Conservation (phyloP, 2,797 vertebrate species). For the Apogon talboti region DNA sequence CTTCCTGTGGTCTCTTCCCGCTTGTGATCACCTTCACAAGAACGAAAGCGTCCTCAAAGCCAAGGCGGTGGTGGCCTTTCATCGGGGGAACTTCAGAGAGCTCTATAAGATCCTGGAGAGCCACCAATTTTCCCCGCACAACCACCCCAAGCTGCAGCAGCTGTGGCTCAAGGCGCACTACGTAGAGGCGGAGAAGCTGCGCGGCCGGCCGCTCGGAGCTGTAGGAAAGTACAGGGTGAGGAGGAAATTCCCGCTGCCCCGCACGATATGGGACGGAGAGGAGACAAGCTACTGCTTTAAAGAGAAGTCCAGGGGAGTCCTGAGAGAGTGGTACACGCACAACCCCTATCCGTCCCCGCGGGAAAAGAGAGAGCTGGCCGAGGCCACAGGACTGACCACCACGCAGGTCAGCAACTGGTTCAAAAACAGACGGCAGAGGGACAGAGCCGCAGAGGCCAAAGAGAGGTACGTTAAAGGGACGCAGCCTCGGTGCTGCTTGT, state of each 20-base stretch:
- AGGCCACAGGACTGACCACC: constrained; percentile 88
- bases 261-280: constrained; percentile 95
- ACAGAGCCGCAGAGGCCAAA: constrained; percentile 92
- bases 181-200: constrained; percentile 93
- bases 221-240: constrained; percentile 95
- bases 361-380: constrained; percentile 90
- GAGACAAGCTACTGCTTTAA: constrained; percentile 99
- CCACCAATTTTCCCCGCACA: constrained; percentile 95
- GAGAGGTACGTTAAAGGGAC: constrained; percentile 81
- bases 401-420: constrained; percentile 97
- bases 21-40: constrained; percentile 97
- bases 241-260: constrained; percentile 93
- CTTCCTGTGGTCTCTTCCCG: constrained; percentile 96
- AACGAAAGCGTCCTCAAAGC: constrained; percentile 97
- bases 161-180: constrained; percentile 96
- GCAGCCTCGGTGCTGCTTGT: neutral
- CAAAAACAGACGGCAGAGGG: constrained; percentile 93
- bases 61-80: constrained; percentile 95
- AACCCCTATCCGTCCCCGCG: constrained; percentile 89
- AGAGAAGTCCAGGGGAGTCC: constrained; percentile 93
- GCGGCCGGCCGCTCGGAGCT: constrained; percentile 92
- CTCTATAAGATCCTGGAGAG: constrained; percentile 96
- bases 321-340: constrained; percentile 95
- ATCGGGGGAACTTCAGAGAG: constrained; percentile 94
- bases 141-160: constrained; percentile 95